Evolutionary conservation across 1,140 invertebrate species (phyloP).

Genomic region (Delia radicum): DNA sequence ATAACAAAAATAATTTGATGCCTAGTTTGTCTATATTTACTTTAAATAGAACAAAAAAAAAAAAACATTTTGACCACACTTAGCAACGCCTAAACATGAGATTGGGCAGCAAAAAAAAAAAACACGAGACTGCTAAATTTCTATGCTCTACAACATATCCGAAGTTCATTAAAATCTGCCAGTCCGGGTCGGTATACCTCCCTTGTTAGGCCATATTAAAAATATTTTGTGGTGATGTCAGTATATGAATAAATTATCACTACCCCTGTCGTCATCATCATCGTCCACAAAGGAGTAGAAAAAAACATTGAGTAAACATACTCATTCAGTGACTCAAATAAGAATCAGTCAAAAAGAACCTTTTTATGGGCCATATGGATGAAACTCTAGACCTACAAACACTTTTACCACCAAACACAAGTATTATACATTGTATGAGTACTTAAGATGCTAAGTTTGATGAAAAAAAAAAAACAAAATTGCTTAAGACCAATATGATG

Average conservation of each 20-base stretch:
- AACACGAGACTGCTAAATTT: too few relatives aligned
- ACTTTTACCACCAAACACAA: not conserved
- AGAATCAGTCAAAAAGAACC: not conserved
- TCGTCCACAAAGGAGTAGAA: too few relatives aligned
- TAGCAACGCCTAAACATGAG: too few relatives aligned
- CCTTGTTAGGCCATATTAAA: too few relatives aligned
- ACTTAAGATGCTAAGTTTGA: not conserved
- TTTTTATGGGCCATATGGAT: constrained; percentile 8
- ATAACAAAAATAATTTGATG: too few relatives aligned
- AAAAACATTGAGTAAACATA: not conserved
- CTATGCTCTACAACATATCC: too few relatives aligned
- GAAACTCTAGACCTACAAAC: not conserved
- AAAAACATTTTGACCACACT: too few relatives aligned
- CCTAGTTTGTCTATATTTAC: too few relatives aligned
- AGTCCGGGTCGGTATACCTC: too few relatives aligned
- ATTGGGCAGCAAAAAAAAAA: not conserved
- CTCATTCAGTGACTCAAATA: not conserved
- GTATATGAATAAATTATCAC: constrained; percentile 22
- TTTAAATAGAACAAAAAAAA: too few relatives aligned
- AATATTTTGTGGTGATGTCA: constrained; percentile 6
- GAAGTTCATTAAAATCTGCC: too few relatives aligned
- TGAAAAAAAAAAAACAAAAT: not conserved
- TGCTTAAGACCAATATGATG: not conserved
- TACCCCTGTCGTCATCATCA: not conserved
- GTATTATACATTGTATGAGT: not conserved